Evolutionary conservation across 2,797 vertebrate genomes (phyloP), one percentile per base, ranked within the genome.

Genomic region (Premnoplex brunnescens): DNA sequence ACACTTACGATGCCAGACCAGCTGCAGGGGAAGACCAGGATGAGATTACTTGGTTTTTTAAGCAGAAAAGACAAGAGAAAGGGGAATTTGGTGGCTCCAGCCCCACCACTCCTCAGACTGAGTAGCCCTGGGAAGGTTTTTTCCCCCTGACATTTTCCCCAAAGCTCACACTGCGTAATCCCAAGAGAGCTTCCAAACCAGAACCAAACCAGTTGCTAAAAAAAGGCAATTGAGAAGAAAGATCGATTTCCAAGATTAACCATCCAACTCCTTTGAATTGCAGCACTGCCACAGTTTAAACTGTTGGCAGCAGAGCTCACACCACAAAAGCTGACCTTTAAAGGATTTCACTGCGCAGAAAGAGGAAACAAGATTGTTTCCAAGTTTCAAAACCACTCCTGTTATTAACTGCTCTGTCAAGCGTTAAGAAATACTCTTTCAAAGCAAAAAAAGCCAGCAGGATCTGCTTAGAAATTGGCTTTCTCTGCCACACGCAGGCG

Each of bases 291-390:
- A 34, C 2, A 3, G 66, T 26, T 72, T 34, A 26, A 81, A 71
- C 60, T 56, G 44, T 1, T 59, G 72, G 71, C 81, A 85, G 71
- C 36, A 56, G 34, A 34, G 34, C 77, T 80, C 10, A 1, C 59
- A n/a, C 36, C 27, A 49, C 89, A 85, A 76, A 76, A 51, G 41
- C 68, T 89, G 90, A 94, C 84, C 84, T 93, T 87, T 67, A 48
- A 85, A 81, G 59, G 74, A 88, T 56, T 84, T 82, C 44, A 16
- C 55, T 59, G 36, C 39, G 73, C 49, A 76, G 30, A 67, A 82
- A 79, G 24, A 63, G 37, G 60, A 91, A 94, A 76, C 37, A 21
- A 82, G 63, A 67, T n/a, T 17, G 41, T 82, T 87, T 92, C 77
- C 83, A 82, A 86, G 88, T 46, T 87, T 59, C 58, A 73, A 62